Conservation (phyloP, 1,140 invertebrate genomes). For the Ladona fulva region DNA sequence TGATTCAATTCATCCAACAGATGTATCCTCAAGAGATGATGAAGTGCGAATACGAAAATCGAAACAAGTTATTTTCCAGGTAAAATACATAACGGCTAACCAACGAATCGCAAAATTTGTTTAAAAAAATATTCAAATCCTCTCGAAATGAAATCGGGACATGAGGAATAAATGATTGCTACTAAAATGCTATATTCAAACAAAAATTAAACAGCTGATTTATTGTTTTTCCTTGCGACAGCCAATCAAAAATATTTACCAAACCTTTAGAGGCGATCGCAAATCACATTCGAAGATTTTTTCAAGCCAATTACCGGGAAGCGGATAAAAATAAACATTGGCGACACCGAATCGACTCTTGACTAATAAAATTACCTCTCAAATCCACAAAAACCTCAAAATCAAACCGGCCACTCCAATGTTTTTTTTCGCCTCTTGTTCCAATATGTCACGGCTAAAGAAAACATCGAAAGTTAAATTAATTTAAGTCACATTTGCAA, state of each 20-base stretch:
- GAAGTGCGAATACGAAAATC: too few relatives aligned
- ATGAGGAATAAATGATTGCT: too few relatives aligned
- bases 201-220: not conserved
- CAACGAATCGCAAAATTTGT: too few relatives aligned
- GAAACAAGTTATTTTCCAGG: too few relatives aligned
- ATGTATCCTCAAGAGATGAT: too few relatives aligned
- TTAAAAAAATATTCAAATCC: too few relatives aligned
- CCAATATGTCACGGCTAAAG: not conserved
- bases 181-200: too few relatives aligned
- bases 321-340: not conserved
- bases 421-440: not conserved
- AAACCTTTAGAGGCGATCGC: not conserved
- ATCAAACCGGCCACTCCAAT: not conserved
- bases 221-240: not conserved
- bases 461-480: not conserved
- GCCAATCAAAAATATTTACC: constrained; percentile 6
- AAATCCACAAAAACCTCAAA: constrained; percentile 10
- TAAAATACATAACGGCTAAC: too few relatives aligned
- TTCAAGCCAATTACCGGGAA: not conserved
- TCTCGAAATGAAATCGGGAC: too few relatives aligned
- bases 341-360: not conserved
- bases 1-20: too few relatives aligned
- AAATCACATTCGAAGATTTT: not conserved
- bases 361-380: not conserved
- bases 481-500: not conserved